Evolutionary conservation across 92 coral and sea anemone genomes (phyloP).

Genomic region (Phymanthus crucifer): DNA sequence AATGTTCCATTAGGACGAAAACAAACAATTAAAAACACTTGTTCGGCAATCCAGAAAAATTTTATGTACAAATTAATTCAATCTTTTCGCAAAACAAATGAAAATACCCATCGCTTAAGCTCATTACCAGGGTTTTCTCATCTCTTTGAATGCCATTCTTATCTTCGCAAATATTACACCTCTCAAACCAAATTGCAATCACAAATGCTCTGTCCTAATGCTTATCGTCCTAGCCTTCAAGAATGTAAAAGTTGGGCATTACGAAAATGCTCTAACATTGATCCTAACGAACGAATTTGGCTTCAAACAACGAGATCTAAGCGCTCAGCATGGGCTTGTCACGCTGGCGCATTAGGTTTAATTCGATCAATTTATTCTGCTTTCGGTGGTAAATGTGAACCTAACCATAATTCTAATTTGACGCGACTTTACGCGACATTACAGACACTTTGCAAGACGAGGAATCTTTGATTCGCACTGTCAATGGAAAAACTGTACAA

Average conservation of each 20-base stretch:
- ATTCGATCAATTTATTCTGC: slow-evolving; percentile 26
- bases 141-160: slow-evolving; percentile 36
- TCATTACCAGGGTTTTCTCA: slow-evolving; percentile 36
- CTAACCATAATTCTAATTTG: slow-evolving; percentile 18
- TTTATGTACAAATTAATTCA: not conserved
- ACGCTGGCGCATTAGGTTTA: slow-evolving; percentile 37
- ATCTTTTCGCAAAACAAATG: not conserved
- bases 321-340: slow-evolving; percentile 40
- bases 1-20: not conserved
- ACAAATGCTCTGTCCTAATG: slow-evolving; percentile 16
- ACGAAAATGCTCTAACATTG: slow-evolving; percentile 5
- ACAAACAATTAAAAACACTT: not conserved
- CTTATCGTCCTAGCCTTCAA: slow-evolving; percentile 2
- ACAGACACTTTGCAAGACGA: not conserved
- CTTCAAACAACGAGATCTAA: not conserved
- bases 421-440: not conserved
- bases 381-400: slow-evolving; percentile 33
- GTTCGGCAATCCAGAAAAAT: not conserved
- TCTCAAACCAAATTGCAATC: slow-evolving; percentile 30
- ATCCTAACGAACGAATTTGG: slow-evolving; percentile 31
- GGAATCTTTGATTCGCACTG: slow-evolving; percentile 1
- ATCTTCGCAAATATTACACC: slow-evolving; percentile 27
- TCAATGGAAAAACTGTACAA: slow-evolving; percentile 51
- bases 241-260: slow-evolving; percentile 49
- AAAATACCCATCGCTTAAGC: slow-evolving; percentile 9